A percentile compares a stretch with the other conserved stretches of the same genome.
These are phyloP conservation scores for Thalassophryne amazonica DNA, from an alignment of 2,797 vertebrate species.

Conservation along the genomic window DNA sequence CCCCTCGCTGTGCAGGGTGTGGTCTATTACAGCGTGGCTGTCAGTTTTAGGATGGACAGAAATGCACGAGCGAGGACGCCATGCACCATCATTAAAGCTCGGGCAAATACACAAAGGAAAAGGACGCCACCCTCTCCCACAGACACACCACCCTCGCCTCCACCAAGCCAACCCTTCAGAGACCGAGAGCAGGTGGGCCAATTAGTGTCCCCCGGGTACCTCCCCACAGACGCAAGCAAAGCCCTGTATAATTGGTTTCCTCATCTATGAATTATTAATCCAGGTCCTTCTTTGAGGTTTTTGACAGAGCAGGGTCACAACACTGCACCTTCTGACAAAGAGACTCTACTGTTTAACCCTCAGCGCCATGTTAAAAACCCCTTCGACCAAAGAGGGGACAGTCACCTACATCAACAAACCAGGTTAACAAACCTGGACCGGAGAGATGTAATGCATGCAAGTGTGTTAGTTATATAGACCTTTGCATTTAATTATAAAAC, in stretches of 20 bases:
- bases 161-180: conserved; percentile 35
- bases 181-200: conserved; percentile 79
- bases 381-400: conserved; percentile 6
- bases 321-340: conserved; percentile 42
- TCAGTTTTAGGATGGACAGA: conserved; percentile 7
- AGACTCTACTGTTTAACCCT: conserved; percentile 39
- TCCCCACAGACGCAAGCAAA: conserved; percentile 55
- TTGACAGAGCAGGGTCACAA: conserved; percentile 32
- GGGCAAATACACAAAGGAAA: conserved; percentile 61
- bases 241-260: conserved; percentile 76
- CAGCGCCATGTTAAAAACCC: conserved; percentile 13
- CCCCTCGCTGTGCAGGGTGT: conserved; percentile 30
- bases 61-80: conserved; percentile 5
- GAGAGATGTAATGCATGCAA: neutral
- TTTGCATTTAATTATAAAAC: no score
- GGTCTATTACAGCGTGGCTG: conserved; percentile 33
- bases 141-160: conserved; percentile 13
- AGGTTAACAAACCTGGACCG: neutral
- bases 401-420: neutral
- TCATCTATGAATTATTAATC: conserved; percentile 83
- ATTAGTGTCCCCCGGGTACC: conserved; percentile 62
- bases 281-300: conserved; percentile 51
- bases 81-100: conserved; percentile 19
- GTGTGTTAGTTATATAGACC: no score
- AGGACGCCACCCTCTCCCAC: neutral